Evolutionary conservation across 2,888 invertebrate genomes (phyloP).

Genomic region (Pachymerium ferrugineum): DNA sequence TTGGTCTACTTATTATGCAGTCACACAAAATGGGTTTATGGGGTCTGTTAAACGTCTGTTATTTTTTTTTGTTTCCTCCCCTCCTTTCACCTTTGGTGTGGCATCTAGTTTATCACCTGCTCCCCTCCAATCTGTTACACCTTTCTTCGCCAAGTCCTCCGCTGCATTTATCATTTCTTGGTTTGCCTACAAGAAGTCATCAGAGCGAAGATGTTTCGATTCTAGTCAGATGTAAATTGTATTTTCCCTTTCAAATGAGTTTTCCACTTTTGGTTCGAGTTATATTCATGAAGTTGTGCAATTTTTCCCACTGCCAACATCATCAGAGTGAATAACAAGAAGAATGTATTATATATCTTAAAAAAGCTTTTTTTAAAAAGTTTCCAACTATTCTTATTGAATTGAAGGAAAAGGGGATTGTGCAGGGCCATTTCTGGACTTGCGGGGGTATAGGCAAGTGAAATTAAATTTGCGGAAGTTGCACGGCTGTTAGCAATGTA

Average conservation of each 20-base stretch:
- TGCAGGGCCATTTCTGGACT: background rate
- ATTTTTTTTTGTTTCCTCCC: background rate
- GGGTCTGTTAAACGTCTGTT: too few relatives aligned
- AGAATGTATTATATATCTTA: too few relatives aligned
- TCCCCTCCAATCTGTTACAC: slow-evolving; percentile 10
- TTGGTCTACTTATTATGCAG: too few relatives aligned
- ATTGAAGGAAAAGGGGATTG: background rate
- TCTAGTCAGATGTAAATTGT: slow-evolving; percentile 3
- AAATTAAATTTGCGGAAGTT: background rate
- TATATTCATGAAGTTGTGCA: background rate
- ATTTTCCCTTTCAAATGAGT: slow-evolving; percentile 14
- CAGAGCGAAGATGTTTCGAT: slow-evolving; percentile 18
- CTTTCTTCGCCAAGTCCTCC: slow-evolving; percentile 7
- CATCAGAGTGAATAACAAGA: too few relatives aligned
- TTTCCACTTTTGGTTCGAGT: background rate
- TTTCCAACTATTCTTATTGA: too few relatives aligned
- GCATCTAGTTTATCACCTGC: slow-evolving; percentile 23
- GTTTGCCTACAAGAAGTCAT: slow-evolving; percentile 20
- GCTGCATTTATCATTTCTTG: slow-evolving; percentile 10
- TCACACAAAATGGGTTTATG: too few relatives aligned
- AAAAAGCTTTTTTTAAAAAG: too few relatives aligned
- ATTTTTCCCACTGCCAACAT: too few relatives aligned
- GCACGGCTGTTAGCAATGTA: background rate
- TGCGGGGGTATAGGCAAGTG: background rate
- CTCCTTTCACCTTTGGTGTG: background rate